A percentile compares a stretch with the other conserved stretches of the same genome.
phyloP scores from a whole-genome alignment of 2,797 vertebrate genomes.

The Atherinosoma microstoma region DNA sequence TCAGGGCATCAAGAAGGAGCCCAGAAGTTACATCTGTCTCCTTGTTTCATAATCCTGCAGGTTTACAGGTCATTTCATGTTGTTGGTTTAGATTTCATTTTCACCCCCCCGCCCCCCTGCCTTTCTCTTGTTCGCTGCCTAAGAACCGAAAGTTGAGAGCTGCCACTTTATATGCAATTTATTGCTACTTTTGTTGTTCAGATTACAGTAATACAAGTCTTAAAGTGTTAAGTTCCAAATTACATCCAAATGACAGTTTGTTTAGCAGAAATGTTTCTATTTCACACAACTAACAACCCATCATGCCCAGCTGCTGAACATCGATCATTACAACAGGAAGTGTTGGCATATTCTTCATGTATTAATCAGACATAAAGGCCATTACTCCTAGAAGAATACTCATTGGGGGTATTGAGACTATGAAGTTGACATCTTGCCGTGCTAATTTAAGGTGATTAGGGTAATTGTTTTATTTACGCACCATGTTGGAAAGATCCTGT shows the following conservation, averaged over 20 bases:
- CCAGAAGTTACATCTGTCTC: neutral
- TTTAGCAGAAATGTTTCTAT: neutral
- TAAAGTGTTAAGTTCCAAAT: neutral
- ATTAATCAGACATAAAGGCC: neutral
- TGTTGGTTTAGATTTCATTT: neutral
- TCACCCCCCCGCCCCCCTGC: neutral
- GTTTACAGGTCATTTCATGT: conserved; percentile 2
- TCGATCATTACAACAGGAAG: neutral
- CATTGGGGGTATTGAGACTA: too few relatives aligned
- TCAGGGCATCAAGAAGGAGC: neutral
- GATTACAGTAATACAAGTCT: neutral
- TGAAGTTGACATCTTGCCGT: too few relatives aligned
- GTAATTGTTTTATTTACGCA: too few relatives aligned
- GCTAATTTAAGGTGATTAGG: too few relatives aligned
- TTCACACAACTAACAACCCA: neutral
- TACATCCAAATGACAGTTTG: neutral
- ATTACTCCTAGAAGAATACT: neutral
- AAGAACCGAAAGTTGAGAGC: neutral
- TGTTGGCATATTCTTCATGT: neutral
- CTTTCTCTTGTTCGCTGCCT: neutral
- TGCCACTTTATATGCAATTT: neutral
- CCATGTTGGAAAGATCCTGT: too few relatives aligned
- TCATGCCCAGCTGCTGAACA: neutral
- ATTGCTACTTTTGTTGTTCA: neutral
- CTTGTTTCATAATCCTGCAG: conserved; percentile 1